Percentiles rank a stretch among this genome's conserved stretches.
phyloP scores from a whole-genome alignment of 2,797 vertebrate genomes.

The Smutsia temminckii region DNA sequence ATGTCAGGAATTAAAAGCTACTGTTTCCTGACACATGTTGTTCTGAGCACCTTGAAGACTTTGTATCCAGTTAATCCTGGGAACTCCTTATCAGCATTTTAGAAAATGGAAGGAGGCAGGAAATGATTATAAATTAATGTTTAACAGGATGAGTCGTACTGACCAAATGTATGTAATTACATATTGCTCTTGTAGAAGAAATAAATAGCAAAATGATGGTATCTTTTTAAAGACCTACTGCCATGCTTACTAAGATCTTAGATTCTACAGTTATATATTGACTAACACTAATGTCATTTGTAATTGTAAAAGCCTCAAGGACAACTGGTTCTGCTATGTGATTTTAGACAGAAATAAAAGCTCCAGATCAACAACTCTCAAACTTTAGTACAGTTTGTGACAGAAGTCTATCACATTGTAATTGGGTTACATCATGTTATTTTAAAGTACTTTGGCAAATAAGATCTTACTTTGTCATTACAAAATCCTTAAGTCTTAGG shows the following conservation, averaged over 20 bases:
- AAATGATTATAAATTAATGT: neutral
- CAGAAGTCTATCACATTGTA: neutral
- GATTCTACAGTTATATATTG: neutral
- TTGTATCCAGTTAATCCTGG: slow-evolving; percentile 16
- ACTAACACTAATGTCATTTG: neutral
- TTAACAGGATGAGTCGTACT: neutral
- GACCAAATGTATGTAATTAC: slow-evolving; percentile 31
- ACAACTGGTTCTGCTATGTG: slow-evolving; percentile 1
- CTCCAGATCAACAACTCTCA: slow-evolving; percentile 20
- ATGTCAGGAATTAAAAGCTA: slow-evolving; percentile 55
- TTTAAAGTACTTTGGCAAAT: slow-evolving; percentile 4
- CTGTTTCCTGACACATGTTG: slow-evolving; percentile 26
- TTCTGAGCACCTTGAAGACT: slow-evolving; percentile 11
- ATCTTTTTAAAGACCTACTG: slow-evolving; percentile 11
- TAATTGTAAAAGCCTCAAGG: slow-evolving; percentile 37
- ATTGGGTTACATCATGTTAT: neutral
- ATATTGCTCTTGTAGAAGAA: neutral
- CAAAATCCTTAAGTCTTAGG: slow-evolving; percentile 7
- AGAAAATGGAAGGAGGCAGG: slow-evolving; percentile 36
- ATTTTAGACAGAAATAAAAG: slow-evolving; percentile 66
- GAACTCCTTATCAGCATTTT: neutral
- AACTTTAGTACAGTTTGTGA: slow-evolving; percentile 52
- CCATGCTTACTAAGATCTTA: neutral
- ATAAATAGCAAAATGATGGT: slow-evolving; percentile 20
- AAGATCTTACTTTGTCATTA: slow-evolving; percentile 9